Percentiles rank a stretch among this genome's conserved stretches.
Conservation (phyloP, 1,140 invertebrate species). For the Caenorhabditis tropicalis region DNA sequence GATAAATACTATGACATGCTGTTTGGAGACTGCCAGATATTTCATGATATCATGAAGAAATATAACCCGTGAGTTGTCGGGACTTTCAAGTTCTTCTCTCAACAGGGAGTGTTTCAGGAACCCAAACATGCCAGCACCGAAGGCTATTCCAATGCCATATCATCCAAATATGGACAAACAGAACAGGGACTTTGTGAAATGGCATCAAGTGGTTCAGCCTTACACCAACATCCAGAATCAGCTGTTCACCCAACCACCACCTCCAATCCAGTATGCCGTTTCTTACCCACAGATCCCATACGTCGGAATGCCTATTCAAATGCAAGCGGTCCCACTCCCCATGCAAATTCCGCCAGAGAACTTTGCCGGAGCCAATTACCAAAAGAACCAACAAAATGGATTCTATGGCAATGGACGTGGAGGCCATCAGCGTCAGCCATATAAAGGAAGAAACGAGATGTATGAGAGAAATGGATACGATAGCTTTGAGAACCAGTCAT, state of each 20-base stretch:
- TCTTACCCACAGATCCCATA: not conserved
- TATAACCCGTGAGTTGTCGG: not conserved
- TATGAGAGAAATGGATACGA: not conserved
- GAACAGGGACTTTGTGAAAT: not conserved
- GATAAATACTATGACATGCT: not conserved
- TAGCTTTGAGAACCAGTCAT: not conserved
- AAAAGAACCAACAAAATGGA: not conserved
- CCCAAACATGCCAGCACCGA: not conserved
- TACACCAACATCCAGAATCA: not conserved
- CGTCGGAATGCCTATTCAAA: not conserved
- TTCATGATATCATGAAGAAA: not conserved
- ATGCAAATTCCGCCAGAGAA: too few relatives aligned
- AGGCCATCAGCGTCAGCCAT: not conserved
- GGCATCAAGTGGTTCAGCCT: not conserved
- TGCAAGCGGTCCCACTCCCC: too few relatives aligned
- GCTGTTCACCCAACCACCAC: not conserved
- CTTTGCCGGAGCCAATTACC: too few relatives aligned
- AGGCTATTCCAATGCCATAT: not conserved
- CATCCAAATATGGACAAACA: constrained; percentile 2
- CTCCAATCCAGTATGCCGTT: too few relatives aligned
- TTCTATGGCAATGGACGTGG: not conserved
- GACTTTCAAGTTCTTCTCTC: too few relatives aligned
- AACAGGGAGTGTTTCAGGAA: not conserved
- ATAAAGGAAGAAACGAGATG: not conserved
- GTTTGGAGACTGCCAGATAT: not conserved